Percentiles rank a stretch among this genome's conserved stretches.
These are phyloP conservation scores for Micronisus gabar DNA, from an alignment of 2,113 vertebrate genomes.

Conservation along the genomic window DNA sequence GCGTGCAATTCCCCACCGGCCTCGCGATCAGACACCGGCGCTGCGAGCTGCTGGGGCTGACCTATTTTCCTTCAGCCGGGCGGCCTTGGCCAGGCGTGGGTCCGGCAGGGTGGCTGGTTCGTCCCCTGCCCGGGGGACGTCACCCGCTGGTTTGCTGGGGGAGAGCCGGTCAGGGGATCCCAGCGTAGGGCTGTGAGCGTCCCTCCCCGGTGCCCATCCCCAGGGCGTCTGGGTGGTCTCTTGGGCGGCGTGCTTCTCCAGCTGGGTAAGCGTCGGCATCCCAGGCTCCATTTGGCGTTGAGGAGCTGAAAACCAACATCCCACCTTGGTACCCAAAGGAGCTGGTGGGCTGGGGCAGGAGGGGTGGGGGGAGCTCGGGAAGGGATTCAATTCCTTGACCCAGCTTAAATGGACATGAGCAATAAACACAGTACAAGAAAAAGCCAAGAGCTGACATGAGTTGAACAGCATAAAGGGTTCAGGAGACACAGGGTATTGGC, in stretches of 20 bases:
- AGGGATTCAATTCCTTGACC: too few relatives aligned
- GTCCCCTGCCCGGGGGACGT: not conserved
- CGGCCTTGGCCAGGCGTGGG: not conserved
- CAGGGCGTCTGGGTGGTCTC: not conserved
- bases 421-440: too few relatives aligned
- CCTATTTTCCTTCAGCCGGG: slow-evolving; percentile 67
- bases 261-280: not conserved
- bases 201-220: not conserved
- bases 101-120: not conserved
- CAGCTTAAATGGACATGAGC: too few relatives aligned
- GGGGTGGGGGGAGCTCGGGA: not conserved
- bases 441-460: too few relatives aligned
- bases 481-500: too few relatives aligned
- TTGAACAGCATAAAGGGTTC: too few relatives aligned
- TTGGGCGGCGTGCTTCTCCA: not conserved
- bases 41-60: slow-evolving; percentile 56
- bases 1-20: slow-evolving; percentile 45
- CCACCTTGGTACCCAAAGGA: not conserved
- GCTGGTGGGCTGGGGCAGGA: not conserved
- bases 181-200: rapidly evolving
- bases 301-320: not conserved
- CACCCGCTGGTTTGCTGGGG: not conserved
- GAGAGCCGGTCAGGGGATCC: not conserved
- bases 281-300: not conserved
- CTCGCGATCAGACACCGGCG: slow-evolving; percentile 23